phyloP scores from a whole-genome alignment of 1,140 invertebrate genomes.

The Chionoecetes opilio region DNA sequence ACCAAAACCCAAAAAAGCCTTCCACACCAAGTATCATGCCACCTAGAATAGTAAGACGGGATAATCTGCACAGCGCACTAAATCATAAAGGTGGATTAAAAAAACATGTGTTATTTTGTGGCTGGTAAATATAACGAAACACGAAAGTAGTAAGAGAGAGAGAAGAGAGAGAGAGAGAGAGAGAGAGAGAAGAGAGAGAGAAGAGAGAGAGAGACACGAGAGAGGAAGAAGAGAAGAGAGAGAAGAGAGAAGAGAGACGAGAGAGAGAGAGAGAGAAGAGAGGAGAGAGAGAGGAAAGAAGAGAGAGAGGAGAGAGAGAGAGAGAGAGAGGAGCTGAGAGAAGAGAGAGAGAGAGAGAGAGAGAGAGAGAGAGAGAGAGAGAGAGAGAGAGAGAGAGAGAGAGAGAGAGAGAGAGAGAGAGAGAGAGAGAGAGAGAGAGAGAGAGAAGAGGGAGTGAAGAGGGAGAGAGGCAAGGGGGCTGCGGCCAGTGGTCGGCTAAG shows the following conservation, averaged over 20 bases:
- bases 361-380: constrained; percentile 56
- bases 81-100: constrained; percentile 19
- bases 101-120: constrained; percentile 1
- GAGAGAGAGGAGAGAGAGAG: background rate
- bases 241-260: no score
- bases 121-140: background rate
- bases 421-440: constrained; percentile 56
- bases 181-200: constrained; percentile 36
- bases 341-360: background rate
- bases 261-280: constrained; percentile 22
- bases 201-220: background rate
- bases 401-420: constrained; percentile 36
- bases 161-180: constrained; percentile 57
- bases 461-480: background rate
- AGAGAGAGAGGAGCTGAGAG: background rate
- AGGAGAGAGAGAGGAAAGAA: constrained; percentile 47
- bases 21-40: background rate
- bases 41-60: constrained; percentile 17
- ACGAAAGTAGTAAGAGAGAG: background rate
- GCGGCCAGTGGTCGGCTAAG: constrained; percentile 33
- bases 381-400: constrained; percentile 44
- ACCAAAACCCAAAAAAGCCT: background rate
- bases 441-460: constrained; percentile 31
- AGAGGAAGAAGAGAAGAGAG: background rate
- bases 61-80: background rate